Evolutionary conservation across 2,113 vertebrate species (phyloP).

Genomic region (Pelusios castaneus): DNA sequence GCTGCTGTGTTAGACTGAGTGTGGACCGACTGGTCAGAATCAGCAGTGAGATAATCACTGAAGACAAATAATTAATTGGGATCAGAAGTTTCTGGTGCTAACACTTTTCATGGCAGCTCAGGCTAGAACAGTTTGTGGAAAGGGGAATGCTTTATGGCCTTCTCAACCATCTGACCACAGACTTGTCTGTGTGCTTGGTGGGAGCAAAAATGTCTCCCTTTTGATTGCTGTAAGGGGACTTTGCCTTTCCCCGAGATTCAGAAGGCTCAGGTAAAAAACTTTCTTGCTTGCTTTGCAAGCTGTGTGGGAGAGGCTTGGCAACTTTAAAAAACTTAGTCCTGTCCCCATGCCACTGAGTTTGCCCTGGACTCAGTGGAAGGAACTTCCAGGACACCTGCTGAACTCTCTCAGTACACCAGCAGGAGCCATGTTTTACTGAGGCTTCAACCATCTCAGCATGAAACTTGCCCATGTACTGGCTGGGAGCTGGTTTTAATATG

Average conservation of each 20-base stretch:
- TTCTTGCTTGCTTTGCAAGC: not conserved
- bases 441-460: not conserved
- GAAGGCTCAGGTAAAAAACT: not conserved
- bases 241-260: not conserved
- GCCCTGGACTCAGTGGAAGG: not conserved
- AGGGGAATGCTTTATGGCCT: no score
- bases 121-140: no score
- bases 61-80: no score
- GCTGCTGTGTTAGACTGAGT: no score
- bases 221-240: not conserved
- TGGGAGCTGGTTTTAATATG: not conserved
- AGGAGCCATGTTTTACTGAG: not conserved
- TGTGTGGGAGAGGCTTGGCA: not conserved
- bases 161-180: no score
- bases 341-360: not conserved
- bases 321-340: not conserved
- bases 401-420: not conserved
- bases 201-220: not conserved
- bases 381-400: not conserved
- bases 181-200: not conserved
- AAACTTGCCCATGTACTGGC: not conserved
- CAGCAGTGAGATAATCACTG: no score
- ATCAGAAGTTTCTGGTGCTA: no score
- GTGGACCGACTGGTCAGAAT: no score
- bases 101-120: no score